Conservation (phyloP, 2,888 invertebrate species). For the Nyleta sp. region DNA sequence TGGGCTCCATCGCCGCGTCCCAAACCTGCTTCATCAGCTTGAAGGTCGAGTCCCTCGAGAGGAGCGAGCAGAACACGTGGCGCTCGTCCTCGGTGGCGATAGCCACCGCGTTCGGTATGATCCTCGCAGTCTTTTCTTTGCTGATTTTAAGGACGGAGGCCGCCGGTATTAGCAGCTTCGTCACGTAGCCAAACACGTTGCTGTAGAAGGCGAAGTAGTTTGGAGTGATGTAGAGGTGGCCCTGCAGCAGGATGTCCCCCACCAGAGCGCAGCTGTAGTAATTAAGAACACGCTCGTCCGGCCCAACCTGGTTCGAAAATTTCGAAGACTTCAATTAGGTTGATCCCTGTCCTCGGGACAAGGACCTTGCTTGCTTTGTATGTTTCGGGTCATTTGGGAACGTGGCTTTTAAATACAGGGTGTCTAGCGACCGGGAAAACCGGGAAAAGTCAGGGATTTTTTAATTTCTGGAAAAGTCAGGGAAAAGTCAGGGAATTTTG, state of each 20-base stretch:
- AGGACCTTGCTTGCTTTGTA: too few relatives aligned
- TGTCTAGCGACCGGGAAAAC: too few relatives aligned
- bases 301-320: conserved; percentile 85
- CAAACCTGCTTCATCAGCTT: conserved; percentile 94
- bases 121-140: conserved; percentile 96
- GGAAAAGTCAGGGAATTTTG: too few relatives aligned
- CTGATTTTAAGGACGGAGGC: conserved; percentile 93
- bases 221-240: conserved; percentile 96
- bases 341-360: conserved; percentile 70
- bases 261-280: conserved; percentile 97
- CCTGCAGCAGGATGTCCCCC: conserved; percentile 95
- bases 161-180: conserved; percentile 95
- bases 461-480: too few relatives aligned
- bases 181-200: conserved; percentile 97
- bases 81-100: conserved; percentile 91
- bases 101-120: conserved; percentile 97
- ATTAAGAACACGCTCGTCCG: conserved; percentile 93
- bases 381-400: too few relatives aligned
- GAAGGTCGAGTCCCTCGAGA: conserved; percentile 94
- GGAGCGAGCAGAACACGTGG: conserved; percentile 94
- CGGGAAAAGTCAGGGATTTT: too few relatives aligned
- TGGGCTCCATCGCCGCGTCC: conserved; percentile 85
- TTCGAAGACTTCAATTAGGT: conserved; percentile 74
- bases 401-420: too few relatives aligned
- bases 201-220: conserved; percentile 98